phyloP scores from a whole-genome alignment of 2,888 invertebrate genomes.

The Xylophagus ater region DNA sequence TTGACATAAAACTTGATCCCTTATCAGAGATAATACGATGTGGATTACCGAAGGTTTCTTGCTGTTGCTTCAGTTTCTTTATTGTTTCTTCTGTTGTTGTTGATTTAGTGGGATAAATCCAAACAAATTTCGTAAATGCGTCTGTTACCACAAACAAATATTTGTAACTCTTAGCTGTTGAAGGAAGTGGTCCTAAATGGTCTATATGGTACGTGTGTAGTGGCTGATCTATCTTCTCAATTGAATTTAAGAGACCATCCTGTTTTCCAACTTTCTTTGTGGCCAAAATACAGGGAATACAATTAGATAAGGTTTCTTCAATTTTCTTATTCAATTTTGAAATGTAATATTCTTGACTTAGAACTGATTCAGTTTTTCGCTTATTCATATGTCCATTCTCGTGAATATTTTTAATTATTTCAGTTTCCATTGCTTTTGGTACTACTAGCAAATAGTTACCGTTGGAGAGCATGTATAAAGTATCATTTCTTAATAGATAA shows the following conservation, averaged over 20 bases:
- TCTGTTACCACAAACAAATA: slow-evolving; percentile 27
- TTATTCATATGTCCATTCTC: slow-evolving; percentile 12
- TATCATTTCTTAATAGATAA: slow-evolving; percentile 9
- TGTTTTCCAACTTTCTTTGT: slow-evolving; percentile 23
- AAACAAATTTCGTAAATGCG: slow-evolving; percentile 27
- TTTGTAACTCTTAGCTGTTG: slow-evolving; percentile 19
- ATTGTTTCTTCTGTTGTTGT: slow-evolving; percentile 24
- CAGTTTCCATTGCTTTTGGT: slow-evolving; percentile 8
- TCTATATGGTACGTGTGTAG: slow-evolving; percentile 12
- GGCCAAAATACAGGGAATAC: slow-evolving; percentile 14
- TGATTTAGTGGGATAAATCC: slow-evolving; percentile 26
- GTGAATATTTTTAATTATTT: slow-evolving; percentile 7
- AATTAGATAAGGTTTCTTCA: slow-evolving; percentile 9
- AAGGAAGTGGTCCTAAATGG: slow-evolving; percentile 9
- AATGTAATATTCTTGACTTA: slow-evolving; percentile 11
- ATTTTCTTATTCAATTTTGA: slow-evolving; percentile 6
- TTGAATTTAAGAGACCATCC: slow-evolving; percentile 26
- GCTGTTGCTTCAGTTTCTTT: slow-evolving; percentile 23
- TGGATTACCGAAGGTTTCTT: slow-evolving; percentile 28
- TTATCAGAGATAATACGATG: slow-evolving; percentile 25
- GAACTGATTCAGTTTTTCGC: slow-evolving; percentile 6
- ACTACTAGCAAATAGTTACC: slow-evolving; percentile 12
- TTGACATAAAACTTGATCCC: slow-evolving; percentile 29
- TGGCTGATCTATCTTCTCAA: slow-evolving; percentile 3
- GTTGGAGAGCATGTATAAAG: slow-evolving; percentile 12